Conservation (phyloP, 2,888 invertebrate genomes). For the Pyrocoelia pectoralis region DNA sequence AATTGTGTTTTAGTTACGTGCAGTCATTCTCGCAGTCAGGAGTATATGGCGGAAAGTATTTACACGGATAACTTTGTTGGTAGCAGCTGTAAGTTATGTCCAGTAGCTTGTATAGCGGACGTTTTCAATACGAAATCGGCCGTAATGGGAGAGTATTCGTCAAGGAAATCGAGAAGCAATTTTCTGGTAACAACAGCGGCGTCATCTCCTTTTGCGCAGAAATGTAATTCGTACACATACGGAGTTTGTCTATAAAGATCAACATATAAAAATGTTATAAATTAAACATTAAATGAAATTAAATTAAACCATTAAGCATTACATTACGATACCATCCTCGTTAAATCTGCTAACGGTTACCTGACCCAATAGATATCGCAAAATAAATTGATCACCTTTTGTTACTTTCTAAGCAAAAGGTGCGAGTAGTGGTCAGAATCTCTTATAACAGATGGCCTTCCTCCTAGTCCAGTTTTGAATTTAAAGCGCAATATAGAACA, state of each 20-base stretch:
- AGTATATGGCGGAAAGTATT: slow-evolving; percentile 15
- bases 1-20: slow-evolving; percentile 18
- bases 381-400: too few species aligned
- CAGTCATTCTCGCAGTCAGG: slow-evolving; percentile 14
- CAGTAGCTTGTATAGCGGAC: background rate
- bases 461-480: too few species aligned
- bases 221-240: background rate
- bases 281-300: too few species aligned
- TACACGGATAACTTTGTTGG: background rate
- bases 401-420: too few species aligned
- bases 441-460: too few species aligned
- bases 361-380: too few species aligned
- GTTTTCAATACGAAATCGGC: background rate
- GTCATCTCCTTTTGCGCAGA: background rate
- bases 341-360: too few species aligned
- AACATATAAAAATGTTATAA: background rate
- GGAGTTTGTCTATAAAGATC: background rate
- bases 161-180: background rate
- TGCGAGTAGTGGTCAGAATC: too few species aligned
- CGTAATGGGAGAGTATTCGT: background rate
- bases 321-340: too few species aligned
- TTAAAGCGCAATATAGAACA: too few species aligned
- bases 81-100: background rate
- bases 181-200: background rate
- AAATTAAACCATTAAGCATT: too few species aligned